Percentiles rank a stretch among this genome's conserved stretches.
Evolutionary conservation across 2,888 invertebrate species (phyloP).

Genomic region (Heliconius erato): DNA sequence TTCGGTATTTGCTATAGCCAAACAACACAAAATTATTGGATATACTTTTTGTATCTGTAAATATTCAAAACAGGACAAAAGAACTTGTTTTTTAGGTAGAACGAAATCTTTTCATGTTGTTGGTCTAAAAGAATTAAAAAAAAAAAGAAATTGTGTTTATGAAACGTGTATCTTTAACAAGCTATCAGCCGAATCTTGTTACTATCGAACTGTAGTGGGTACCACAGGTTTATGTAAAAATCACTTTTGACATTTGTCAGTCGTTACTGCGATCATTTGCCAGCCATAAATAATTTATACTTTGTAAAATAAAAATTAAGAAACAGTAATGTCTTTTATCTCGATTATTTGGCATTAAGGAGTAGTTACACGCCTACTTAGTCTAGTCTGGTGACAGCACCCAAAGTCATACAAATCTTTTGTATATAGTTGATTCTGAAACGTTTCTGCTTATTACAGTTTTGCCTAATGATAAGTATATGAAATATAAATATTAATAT

Average conservation of each 20-base stretch:
- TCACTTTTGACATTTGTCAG: conserved; percentile 39
- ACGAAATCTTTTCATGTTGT: background rate
- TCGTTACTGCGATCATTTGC: conserved; percentile 44
- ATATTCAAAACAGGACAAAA: background rate
- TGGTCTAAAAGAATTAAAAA: background rate
- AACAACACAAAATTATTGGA: background rate
- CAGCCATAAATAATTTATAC: conserved; percentile 49
- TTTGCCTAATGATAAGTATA: conserved; percentile 34
- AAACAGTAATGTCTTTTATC: conserved; percentile 65
- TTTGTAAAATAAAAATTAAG: conserved; percentile 58
- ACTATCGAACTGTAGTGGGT: background rate
- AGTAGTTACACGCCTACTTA: conserved; percentile 73
- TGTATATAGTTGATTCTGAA: conserved; percentile 61
- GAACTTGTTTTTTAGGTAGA: background rate
- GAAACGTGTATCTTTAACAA: background rate
- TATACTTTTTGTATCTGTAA: background rate
- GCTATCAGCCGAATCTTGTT: background rate
- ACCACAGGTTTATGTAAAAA: conserved; percentile 34
- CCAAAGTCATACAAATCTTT: conserved; percentile 57
- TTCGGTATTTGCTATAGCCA: conserved; percentile 31
- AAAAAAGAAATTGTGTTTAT: background rate
- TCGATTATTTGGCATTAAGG: conserved; percentile 68
- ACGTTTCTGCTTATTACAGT: conserved; percentile 52
- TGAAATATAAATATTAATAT: background rate
- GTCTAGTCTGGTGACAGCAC: conserved; percentile 58